Base-by-base conservation (phyloP, 2,797 vertebrate species). In the Rhyacichthys aspro region DNA sequence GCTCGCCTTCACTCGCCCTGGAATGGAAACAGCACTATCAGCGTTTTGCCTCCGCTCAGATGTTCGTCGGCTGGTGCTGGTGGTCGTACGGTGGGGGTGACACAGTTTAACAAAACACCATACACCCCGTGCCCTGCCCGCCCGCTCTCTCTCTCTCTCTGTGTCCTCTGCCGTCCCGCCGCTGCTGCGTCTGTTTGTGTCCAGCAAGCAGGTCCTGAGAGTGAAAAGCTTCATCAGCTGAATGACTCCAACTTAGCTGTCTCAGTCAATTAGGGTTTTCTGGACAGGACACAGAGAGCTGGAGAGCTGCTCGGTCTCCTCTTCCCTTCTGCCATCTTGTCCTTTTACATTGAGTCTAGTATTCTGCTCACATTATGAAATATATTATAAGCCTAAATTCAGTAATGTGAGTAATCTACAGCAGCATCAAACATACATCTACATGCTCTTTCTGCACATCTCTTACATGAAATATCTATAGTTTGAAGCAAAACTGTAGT, bases 171-270 rank as follows among this genome's bases (percentile, higher is more conserved):
- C 69, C 48, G 72, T 52, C 69, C 63, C 65, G 66, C 63, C 65
- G 66, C 71, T 49, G 10, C 54, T 67, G 73, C 78, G 78, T 78
- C 65, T 66, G 83, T 84, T 88, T 84, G 80, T 86, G 80, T 89
- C 78, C 80, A 87, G 81, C 87, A 85, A 89, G 86, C 78, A 88
- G 37, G 79, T 86, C 71, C 77, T 81, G 80, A 77, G 81, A 87
- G 82, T 74, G 81, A 90, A 90, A 79, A 79, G 86, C 88, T 82
- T 88, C 83, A 88, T 90, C 88, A 89, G 85, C 89, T 88, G 83
- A 89, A 91, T 86, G 83, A 84, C 84, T 88, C 74, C 77, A 89
- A 88, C 84, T 88, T 86, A 86, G 86, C 86, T 89, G 90, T 91
- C 87, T 81, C 77, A 74, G 70, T 88, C 85, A 79, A 89, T 90